Percentiles rank a stretch among this genome's conserved stretches.
Evolutionary conservation across 2,797 vertebrate species (phyloP).

Genomic region (Ateles fusciceps): DNA sequence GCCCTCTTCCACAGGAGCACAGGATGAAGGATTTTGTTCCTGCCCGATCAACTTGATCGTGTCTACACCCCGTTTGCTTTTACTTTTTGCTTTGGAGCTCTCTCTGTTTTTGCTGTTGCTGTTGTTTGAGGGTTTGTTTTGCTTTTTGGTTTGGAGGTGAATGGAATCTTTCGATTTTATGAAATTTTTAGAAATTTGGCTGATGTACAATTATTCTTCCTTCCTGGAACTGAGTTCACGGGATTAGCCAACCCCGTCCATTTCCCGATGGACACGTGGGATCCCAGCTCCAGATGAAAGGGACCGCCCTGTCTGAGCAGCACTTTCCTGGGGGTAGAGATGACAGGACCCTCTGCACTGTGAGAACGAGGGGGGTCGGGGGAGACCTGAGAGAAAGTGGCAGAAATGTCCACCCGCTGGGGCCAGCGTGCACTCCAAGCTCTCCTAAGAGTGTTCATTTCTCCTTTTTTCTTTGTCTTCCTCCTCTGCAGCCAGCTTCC

Average conservation of each 20-base stretch:
- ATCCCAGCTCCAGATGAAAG: not conserved
- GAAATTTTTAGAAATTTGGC: not conserved
- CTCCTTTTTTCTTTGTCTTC: not conserved
- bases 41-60: rapidly evolving
- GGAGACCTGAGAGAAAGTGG: rapidly evolving
- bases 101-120: not conserved
- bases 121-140: not conserved
- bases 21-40: not conserved
- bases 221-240: not conserved
- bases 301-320: not conserved
- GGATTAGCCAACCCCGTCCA: not conserved
- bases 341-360: not conserved
- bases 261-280: not conserved
- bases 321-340: not conserved
- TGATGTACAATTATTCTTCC: not conserved
- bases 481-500: not conserved
- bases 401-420: not conserved
- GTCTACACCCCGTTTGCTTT: not conserved
- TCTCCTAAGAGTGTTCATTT: not conserved
- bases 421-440: not conserved
- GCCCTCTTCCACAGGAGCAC: not conserved
- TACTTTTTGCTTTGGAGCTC: not conserved
- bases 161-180: not conserved
- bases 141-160: not conserved
- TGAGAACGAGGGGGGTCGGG: rapidly evolving